Evolutionary conservation across 1,140 invertebrate genomes (phyloP).

Genomic region (Periplaneta americana): DNA sequence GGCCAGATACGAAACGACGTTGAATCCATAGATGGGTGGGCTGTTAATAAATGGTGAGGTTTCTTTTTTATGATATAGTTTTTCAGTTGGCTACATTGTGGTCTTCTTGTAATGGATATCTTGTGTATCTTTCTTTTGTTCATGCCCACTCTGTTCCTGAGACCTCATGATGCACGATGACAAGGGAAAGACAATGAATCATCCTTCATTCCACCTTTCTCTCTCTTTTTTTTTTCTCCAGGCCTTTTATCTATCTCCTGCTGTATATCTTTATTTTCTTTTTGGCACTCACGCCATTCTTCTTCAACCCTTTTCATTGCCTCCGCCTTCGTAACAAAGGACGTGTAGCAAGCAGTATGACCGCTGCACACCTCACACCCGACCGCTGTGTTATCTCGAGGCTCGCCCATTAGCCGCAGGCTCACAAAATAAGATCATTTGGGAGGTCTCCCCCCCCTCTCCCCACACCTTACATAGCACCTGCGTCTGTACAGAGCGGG

Average conservation of each 20-base stretch:
- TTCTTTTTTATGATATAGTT: neutral
- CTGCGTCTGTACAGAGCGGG: too few species aligned
- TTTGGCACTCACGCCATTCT: neutral
- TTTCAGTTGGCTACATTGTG: conserved; percentile 1
- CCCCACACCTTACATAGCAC: too few species aligned
- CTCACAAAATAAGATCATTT: too few species aligned
- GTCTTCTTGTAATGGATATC: conserved; percentile 8
- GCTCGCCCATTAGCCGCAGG: too few species aligned
- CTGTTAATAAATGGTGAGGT: neutral
- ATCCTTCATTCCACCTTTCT: neutral
- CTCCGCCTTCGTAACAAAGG: too few species aligned
- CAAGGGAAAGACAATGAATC: neutral
- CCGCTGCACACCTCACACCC: too few species aligned
- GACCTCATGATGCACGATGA: conserved; percentile 1
- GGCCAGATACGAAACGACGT: neutral
- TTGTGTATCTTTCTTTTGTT: conserved; percentile 5
- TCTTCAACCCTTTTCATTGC: neutral
- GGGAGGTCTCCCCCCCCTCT: too few species aligned
- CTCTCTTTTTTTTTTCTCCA: neutral
- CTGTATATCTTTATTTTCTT: neutral
- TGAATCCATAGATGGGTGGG: neutral
- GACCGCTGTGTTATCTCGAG: too few species aligned
- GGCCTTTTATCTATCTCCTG: neutral
- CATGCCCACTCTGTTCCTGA: neutral
- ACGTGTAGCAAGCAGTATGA: too few species aligned